A percentile compares a stretch with the other conserved stretches of the same genome.
phyloP scores from a whole-genome alignment of 2,888 invertebrate species.

The Monoplex corrugatus region DNA sequence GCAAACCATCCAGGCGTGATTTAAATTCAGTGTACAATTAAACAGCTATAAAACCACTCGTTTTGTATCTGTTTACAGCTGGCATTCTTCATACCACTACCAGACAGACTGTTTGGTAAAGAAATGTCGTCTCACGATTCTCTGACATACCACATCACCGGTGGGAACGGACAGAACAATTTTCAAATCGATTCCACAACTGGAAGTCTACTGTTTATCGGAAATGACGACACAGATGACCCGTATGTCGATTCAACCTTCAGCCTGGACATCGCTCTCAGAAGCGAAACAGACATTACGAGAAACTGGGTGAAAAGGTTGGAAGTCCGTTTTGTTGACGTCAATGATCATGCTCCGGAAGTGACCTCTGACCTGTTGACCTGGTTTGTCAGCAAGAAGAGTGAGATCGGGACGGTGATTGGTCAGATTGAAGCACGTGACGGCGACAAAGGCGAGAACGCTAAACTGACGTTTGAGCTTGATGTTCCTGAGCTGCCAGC shows the following conservation, averaged over 20 bases:
- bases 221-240: neutral
- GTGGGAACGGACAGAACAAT: conserved; percentile 8
- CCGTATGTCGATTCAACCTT: neutral
- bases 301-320: neutral
- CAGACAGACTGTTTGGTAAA: neutral
- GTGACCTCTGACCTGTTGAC: conserved; percentile 41
- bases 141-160: neutral
- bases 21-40: too few species aligned
- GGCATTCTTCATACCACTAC: neutral
- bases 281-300: neutral
- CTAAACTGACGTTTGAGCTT: conserved; percentile 12
- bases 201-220: conserved; percentile 14
- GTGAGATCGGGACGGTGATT: conserved; percentile 31
- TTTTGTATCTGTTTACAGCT: conserved; percentile 1
- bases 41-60: too few species aligned
- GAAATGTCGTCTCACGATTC: neutral
- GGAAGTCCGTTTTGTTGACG: neutral
- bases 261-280: neutral
- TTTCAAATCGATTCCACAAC: neutral
- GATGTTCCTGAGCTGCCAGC: neutral
- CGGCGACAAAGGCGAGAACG: conserved; percentile 35
- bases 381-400: conserved; percentile 28
- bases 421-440: conserved; percentile 42
- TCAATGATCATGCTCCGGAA: conserved; percentile 44
- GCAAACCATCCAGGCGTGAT: too few species aligned